Evolutionary conservation across 2,113 vertebrate genomes (phyloP).

Genomic region (Prunella himalayana): DNA sequence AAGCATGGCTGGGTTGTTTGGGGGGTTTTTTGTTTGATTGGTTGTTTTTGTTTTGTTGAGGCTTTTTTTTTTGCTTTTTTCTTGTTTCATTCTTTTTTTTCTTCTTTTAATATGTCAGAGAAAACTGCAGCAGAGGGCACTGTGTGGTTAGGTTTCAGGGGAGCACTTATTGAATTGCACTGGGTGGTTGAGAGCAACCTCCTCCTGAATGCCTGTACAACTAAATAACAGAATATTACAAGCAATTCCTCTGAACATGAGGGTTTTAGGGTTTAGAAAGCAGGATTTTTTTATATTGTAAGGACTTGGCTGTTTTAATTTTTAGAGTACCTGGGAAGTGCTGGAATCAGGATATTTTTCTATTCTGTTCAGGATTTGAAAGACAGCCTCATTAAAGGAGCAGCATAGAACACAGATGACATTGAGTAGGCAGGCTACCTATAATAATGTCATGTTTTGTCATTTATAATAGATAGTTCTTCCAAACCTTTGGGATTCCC

Average conservation of each 20-base stretch:
- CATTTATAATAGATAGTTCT: slow-evolving; percentile 38
- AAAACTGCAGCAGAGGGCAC: slow-evolving; percentile 68
- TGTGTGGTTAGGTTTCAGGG: slow-evolving; percentile 63
- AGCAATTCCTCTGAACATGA: slow-evolving; percentile 16
- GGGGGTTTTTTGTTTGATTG: neutral
- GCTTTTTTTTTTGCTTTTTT: accelerated
- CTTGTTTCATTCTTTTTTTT: neutral
- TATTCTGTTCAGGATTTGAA: neutral
- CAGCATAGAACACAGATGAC: slow-evolving; percentile 16
- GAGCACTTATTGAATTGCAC: neutral
- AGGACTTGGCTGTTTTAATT: slow-evolving; percentile 42
- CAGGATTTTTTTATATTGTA: neutral
- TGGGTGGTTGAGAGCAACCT: slow-evolving; percentile 10
- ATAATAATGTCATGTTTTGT: slow-evolving; percentile 55
- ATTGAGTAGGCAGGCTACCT: slow-evolving; percentile 50
- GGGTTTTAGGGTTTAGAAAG: slow-evolving; percentile 5
- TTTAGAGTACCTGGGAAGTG: slow-evolving; percentile 44
- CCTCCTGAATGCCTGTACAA: neutral
- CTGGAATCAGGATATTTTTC: slow-evolving; percentile 22
- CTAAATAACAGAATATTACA: slow-evolving; percentile 61
- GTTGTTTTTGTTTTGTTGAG: neutral
- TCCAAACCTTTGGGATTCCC: slow-evolving; percentile 54
- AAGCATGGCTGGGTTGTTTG: neutral
- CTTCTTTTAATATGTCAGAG: neutral
- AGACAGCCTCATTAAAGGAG: slow-evolving; percentile 48